A percentile compares a stretch with the other conserved stretches of the same genome.
Conservation (phyloP, 1,140 invertebrate species). For the Penaeus chinensis region DNA sequence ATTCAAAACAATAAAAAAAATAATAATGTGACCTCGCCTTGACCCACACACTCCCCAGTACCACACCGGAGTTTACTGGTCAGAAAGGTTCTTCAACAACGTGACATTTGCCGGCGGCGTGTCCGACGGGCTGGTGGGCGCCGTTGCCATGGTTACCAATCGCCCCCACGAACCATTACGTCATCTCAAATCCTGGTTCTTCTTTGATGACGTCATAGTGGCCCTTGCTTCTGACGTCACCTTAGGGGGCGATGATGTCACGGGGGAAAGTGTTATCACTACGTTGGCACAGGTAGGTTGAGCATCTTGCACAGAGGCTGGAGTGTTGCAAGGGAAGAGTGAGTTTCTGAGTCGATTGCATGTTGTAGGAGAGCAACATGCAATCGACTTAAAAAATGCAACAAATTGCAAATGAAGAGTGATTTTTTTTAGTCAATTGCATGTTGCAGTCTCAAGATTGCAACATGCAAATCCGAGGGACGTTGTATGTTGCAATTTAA, state of each 20-base stretch:
- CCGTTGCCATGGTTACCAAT: neutral
- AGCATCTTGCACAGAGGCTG: too few species aligned
- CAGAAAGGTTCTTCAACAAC: slow-evolving; percentile 20
- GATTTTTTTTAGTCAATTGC: too few species aligned
- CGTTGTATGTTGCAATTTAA: too few species aligned
- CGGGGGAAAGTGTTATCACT: slow-evolving; percentile 9
- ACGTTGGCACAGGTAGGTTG: slow-evolving; percentile 20
- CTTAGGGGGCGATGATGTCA: neutral
- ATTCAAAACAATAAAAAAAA: too few species aligned
- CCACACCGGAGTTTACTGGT: neutral
- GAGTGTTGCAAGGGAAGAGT: too few species aligned
- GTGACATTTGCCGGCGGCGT: slow-evolving; percentile 3
- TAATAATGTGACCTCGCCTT: too few species aligned
- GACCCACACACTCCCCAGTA: neutral
- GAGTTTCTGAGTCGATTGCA: too few species aligned
- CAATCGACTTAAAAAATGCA: too few species aligned
- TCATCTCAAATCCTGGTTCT: slow-evolving; percentile 34
- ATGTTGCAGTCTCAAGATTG: too few species aligned
- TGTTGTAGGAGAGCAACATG: too few species aligned
- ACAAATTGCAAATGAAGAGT: too few species aligned
- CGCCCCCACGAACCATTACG: slow-evolving; percentile 10
- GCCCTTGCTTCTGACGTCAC: slow-evolving; percentile 9
- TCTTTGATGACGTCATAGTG: slow-evolving; percentile 34
- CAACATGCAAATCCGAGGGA: too few species aligned
- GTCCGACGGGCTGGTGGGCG: slow-evolving; percentile 20